phyloP scores from a whole-genome alignment of 2,888 invertebrate genomes.

The Euproctis similis region DNA sequence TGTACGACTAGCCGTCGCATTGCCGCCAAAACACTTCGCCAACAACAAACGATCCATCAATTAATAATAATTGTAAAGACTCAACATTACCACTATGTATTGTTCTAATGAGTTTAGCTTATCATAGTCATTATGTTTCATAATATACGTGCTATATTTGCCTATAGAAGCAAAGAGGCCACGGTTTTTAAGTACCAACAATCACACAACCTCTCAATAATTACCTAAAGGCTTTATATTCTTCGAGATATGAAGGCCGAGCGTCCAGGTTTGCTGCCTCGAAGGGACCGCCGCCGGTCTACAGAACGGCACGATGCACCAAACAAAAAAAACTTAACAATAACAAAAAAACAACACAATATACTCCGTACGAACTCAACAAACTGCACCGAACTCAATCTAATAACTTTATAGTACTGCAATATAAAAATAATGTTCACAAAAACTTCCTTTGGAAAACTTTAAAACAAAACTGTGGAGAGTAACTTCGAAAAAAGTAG shows the following conservation, averaged over 20 bases:
- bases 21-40: constrained; percentile 6
- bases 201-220: constrained; percentile 37
- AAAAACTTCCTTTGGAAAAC: constrained; percentile 61
- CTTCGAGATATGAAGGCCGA: constrained; percentile 53
- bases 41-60: constrained; percentile 9
- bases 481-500: constrained; percentile 75
- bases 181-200: constrained; percentile 23
- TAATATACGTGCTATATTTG: no score
- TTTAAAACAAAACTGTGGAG: constrained; percentile 68
- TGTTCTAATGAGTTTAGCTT: constrained; percentile 22
- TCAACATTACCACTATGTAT: no score
- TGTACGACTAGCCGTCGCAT: constrained; percentile 6
- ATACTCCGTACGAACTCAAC: constrained; percentile 63
- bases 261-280: constrained; percentile 65
- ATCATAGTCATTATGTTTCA: constrained; percentile 26
- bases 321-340: constrained; percentile 74
- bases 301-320: constrained; percentile 72
- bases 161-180: no score
- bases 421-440: constrained; percentile 54
- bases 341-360: constrained; percentile 73
- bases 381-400: constrained; percentile 61
- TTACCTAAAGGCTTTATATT: constrained; percentile 74
- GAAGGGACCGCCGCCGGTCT: constrained; percentile 64
- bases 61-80: constrained; percentile 11
- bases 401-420: constrained; percentile 51